A percentile compares a stretch with the other conserved stretches of the same genome.
Conservation (phyloP, 2,797 vertebrate genomes). For the Cynopterus sphinx region DNA sequence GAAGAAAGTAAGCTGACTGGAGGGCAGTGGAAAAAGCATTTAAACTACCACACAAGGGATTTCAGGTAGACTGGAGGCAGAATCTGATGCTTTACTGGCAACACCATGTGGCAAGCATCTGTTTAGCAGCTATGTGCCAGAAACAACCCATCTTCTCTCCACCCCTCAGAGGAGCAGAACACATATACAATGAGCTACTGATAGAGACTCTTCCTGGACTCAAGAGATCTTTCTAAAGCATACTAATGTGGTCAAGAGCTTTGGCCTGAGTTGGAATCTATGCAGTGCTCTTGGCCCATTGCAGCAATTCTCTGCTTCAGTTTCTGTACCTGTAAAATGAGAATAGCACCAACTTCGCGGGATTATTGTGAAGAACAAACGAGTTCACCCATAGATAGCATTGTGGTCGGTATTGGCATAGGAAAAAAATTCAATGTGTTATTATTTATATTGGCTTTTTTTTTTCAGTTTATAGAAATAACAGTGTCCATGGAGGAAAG, state of each 20-base stretch:
- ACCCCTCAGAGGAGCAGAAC: neutral
- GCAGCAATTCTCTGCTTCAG: neutral
- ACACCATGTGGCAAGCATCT: neutral
- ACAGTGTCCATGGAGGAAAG: neutral
- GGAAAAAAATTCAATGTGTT: neutral
- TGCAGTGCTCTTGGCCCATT: neutral
- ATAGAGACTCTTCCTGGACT: neutral
- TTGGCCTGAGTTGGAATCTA: neutral
- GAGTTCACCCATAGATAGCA: fast-evolving
- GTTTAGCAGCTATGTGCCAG: neutral
- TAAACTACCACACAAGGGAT: neutral
- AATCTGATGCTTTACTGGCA: neutral
- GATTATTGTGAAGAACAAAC: neutral
- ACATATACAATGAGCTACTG: neutral
- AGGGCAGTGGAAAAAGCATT: neutral
- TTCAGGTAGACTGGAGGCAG: neutral
- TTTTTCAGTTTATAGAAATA: constrained; percentile 24
- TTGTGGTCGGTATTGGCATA: neutral
- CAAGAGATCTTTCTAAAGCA: neutral
- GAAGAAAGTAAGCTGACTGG: neutral
- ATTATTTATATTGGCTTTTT: neutral
- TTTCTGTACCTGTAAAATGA: neutral
- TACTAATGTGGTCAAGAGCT: neutral
- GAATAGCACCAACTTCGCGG: neutral
- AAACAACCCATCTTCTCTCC: neutral